Conservation (phyloP, 2,797 vertebrate species). For the Pantherophis alleghaniensis region DNA sequence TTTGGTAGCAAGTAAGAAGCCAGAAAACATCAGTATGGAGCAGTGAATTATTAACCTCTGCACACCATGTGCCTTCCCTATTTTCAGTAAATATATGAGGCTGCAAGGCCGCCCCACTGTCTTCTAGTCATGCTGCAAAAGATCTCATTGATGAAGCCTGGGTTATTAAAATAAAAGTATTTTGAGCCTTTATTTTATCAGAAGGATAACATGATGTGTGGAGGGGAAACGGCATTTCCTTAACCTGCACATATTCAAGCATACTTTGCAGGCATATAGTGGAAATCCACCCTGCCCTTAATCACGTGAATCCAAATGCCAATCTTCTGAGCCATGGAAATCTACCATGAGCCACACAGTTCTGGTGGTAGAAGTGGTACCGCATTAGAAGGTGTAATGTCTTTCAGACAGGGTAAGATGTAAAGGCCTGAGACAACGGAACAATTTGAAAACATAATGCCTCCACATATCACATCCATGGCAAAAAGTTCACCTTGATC, state of each 20-base stretch:
- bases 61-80: conserved; percentile 24
- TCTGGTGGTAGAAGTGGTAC: not conserved
- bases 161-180: conserved; percentile 1
- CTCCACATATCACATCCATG: conserved; percentile 27
- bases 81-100: conserved; percentile 25
- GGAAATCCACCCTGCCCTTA: conserved; percentile 37
- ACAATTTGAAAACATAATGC: not conserved
- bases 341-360: not conserved
- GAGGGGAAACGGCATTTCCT: conserved; percentile 2
- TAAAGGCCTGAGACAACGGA: conserved; percentile 23
- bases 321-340: not conserved
- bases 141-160: not conserved
- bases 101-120: conserved; percentile 1
- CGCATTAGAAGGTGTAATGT: not conserved
- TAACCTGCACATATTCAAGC: conserved; percentile 3
- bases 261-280: not conserved
- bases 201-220: not conserved
- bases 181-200: conserved; percentile 22
- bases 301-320: conserved; percentile 26
- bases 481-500: conserved; percentile 38
- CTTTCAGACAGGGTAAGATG: not conserved
- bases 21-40: not conserved
- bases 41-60: conserved; percentile 23
- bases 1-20: not conserved
- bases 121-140: conserved; percentile 18